A percentile compares a stretch with the other conserved stretches of the same genome.
These are phyloP conservation scores for Zootoca vivipara DNA, from an alignment of 2,113 vertebrate species.

Conservation along the genomic window DNA sequence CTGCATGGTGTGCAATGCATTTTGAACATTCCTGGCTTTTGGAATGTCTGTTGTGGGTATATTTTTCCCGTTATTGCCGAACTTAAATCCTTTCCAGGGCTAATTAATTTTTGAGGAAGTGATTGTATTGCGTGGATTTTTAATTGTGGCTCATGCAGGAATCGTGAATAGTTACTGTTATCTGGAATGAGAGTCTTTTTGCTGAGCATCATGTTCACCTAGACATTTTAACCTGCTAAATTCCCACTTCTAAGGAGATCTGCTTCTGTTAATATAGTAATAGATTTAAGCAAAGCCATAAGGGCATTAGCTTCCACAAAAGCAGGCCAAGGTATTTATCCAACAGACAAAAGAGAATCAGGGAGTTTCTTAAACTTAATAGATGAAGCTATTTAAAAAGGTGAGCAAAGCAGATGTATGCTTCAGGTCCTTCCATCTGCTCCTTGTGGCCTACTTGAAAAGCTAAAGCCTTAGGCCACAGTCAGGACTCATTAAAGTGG, in stretches of 20 bases:
- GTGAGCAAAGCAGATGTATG: neutral
- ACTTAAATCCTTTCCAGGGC: neutral
- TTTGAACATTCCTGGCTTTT: neutral
- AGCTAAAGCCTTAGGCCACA: neutral
- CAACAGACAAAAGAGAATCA: neutral
- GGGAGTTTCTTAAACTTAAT: neutral
- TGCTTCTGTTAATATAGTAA: neutral
- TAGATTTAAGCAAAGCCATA: neutral
- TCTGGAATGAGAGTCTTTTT: neutral
- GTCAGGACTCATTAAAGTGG: slow-evolving; percentile 13
- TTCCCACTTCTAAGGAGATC: neutral
- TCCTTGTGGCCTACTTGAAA: neutral
- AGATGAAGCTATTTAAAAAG: neutral
- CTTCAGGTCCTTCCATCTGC: neutral
- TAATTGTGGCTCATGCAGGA: neutral
- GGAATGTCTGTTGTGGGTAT: neutral
- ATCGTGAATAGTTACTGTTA: neutral
- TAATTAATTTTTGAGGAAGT: neutral
- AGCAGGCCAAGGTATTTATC: neutral
- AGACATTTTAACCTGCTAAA: neutral
- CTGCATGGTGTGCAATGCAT: neutral
- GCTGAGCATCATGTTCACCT: neutral
- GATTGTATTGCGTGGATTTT: neutral
- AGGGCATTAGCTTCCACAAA: neutral
- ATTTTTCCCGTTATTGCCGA: neutral